phyloP scores from a whole-genome alignment of 92 coral and sea anemone species.

The Isaurus tuberculatus region DNA sequence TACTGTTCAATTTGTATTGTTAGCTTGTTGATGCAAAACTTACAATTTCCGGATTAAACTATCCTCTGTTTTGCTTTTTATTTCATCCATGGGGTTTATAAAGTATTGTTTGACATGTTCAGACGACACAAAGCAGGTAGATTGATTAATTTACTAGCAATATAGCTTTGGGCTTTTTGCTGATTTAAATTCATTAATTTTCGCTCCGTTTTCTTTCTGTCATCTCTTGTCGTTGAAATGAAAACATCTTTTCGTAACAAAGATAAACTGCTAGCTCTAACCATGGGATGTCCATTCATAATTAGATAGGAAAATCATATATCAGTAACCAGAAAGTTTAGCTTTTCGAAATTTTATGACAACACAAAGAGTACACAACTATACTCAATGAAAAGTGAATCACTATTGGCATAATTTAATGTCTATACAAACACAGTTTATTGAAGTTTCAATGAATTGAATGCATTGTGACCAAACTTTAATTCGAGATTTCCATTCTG shows the following conservation, averaged over 20 bases:
- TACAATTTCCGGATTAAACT: conserved; percentile 82
- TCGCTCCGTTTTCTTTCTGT: neutral
- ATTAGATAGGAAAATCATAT: neutral
- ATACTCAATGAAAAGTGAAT: conserved; percentile 56
- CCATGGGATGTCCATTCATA: neutral
- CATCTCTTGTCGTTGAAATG: neutral
- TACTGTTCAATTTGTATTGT: conserved; percentile 77
- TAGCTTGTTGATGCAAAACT: conserved; percentile 64
- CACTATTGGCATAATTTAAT: conserved; percentile 70
- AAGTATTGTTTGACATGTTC: conserved; percentile 66
- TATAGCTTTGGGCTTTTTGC: conserved; percentile 61
- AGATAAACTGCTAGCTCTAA: neutral
- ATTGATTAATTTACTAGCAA: conserved; percentile 59
- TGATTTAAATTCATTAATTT: conserved; percentile 8
- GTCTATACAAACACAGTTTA: conserved; percentile 64
- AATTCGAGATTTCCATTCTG: conserved; percentile 56
- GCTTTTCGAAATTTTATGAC: conserved; percentile 15
- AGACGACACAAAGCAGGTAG: conserved; percentile 58
- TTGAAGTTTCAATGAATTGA: conserved; percentile 50
- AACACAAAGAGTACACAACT: conserved; percentile 31
- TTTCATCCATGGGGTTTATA: conserved; percentile 62
- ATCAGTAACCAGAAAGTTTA: neutral
- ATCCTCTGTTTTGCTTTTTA: conserved; percentile 77
- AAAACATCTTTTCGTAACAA: conserved; percentile 12
- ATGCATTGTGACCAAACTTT: conserved; percentile 62